Evolutionary conservation across 2,888 invertebrate species (phyloP).

Genomic region (Latrodectus hesperus): DNA sequence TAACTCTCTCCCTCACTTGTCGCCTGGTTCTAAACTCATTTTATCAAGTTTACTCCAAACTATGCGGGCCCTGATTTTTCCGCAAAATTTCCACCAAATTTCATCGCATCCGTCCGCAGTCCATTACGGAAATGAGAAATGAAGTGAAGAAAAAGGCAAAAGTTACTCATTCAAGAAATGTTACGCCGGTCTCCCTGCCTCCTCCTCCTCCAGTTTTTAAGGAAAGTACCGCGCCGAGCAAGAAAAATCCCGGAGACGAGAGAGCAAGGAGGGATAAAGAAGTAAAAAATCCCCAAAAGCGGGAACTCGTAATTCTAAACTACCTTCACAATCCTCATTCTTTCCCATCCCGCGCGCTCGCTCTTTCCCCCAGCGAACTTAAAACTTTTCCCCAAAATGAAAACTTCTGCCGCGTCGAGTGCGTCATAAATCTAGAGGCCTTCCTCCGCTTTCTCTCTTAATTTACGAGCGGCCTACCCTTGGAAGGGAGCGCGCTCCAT

Average conservation of each 20-base stretch:
- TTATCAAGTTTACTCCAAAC: no score
- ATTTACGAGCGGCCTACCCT: conserved; percentile 51
- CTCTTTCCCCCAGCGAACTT: neutral
- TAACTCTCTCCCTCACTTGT: no score
- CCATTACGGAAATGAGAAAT: no score
- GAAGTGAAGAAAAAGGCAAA: neutral
- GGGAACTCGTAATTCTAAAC: conserved; percentile 9
- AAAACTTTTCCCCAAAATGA: conserved; percentile 41
- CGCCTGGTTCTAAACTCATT: no score
- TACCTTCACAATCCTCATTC: conserved; percentile 1
- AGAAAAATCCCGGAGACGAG: conserved; percentile 1
- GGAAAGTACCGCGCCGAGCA: neutral
- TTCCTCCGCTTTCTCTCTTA: conserved; percentile 47
- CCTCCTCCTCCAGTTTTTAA: neutral
- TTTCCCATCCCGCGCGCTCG: neutral
- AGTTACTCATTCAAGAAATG: neutral
- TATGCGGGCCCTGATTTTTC: no score
- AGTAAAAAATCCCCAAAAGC: no score
- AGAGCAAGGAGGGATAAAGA: neutral
- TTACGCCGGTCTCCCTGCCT: neutral
- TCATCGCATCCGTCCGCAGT: no score
- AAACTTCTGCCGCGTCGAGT: conserved; percentile 39
- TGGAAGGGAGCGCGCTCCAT: conserved; percentile 5
- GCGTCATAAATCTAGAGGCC: conserved; percentile 57
- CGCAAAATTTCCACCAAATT: no score